Evolutionary conservation across 2,888 invertebrate species (phyloP), one percentile per base, ranked within the genome.

Genomic region (Mythimna albipuncta): DNA sequence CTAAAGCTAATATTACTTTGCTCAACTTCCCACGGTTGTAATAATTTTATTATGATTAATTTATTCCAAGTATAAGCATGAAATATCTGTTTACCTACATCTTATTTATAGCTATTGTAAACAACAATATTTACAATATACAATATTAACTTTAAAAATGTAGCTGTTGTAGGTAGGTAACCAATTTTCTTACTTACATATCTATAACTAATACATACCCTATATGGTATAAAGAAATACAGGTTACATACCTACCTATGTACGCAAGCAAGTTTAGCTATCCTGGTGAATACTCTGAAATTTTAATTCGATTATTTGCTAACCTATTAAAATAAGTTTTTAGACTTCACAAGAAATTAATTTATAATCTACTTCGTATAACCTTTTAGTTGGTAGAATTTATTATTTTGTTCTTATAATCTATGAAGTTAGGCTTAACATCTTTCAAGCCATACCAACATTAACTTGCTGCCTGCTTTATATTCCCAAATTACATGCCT

Each of bases 11-110:
- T 77, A 64, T 64, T 38, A 64, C 61, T 61, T 72, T 41, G 57
- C 66, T 50, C 54, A 64, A 58, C 64, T 77, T 54, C 79, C 55
- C 50, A 72, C 82, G 71, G 64, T 59, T 58, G 57, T 44, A 58
- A 35, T 64, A 72, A 72, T 57, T 64, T 70, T 76, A 67, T 81
- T 58, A 65, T 54, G 63, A 75, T 75, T 66, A 10, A 71, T 64
- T 58, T 57, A 44, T 69, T 72, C 19, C 32, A 38, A 55, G 52
- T 62, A 1, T 75, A 66, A 69, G 32, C 32, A 52, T 69, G 61
- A 64, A 69, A 64, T 66, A 81, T 64, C 55, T 55, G 50, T 66
- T 59, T 64, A 65, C 16, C 32, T 64, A 32, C 32, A 32, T 32
- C 32, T 32, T 32, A 32, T 32, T 32, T 32, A 32, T 32, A 32